These are phyloP conservation scores for Hermetia illucens DNA, from an alignment of 1,140 invertebrate genomes.

Conservation along the genomic window DNA sequence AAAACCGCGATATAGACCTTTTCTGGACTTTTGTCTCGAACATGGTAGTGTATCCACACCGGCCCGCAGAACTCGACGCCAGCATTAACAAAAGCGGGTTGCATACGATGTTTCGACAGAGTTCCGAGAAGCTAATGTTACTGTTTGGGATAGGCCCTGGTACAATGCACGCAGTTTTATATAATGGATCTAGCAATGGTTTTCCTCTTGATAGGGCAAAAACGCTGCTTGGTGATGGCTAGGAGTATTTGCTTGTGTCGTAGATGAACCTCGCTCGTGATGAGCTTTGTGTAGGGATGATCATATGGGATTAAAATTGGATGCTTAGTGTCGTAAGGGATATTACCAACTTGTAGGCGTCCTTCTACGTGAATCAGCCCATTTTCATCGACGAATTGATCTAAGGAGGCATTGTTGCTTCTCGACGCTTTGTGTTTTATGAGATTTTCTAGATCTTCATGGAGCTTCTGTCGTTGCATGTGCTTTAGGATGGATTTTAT, in stretches of 20 bases:
- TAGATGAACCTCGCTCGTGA: slow-evolving; percentile 14
- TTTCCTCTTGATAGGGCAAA: too few relatives aligned
- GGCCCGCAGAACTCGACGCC: slow-evolving; percentile 10
- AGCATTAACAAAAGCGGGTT: slow-evolving; percentile 7
- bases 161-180: too few relatives aligned
- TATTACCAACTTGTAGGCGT: slow-evolving; percentile 13
- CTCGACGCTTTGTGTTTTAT: background rate
- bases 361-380: slow-evolving; percentile 21
- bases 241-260: slow-evolving; percentile 8
- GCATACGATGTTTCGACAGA: too few relatives aligned
- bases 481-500: background rate
- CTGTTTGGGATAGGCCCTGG: too few relatives aligned
- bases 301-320: slow-evolving; percentile 20
- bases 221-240: too few relatives aligned
- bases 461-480: background rate
- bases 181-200: too few relatives aligned
- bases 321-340: slow-evolving; percentile 19
- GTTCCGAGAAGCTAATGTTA: too few relatives aligned
- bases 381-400: too few relatives aligned
- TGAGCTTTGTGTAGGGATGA: slow-evolving; percentile 13
- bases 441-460: background rate
- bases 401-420: too few relatives aligned
- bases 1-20: slow-evolving; percentile 10
- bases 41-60: slow-evolving; percentile 1
- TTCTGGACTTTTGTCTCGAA: slow-evolving; percentile 8